These are phyloP conservation scores for Leguminivora glycinivorella DNA, from an alignment of 1,140 invertebrate genomes.

Conservation along the genomic window DNA sequence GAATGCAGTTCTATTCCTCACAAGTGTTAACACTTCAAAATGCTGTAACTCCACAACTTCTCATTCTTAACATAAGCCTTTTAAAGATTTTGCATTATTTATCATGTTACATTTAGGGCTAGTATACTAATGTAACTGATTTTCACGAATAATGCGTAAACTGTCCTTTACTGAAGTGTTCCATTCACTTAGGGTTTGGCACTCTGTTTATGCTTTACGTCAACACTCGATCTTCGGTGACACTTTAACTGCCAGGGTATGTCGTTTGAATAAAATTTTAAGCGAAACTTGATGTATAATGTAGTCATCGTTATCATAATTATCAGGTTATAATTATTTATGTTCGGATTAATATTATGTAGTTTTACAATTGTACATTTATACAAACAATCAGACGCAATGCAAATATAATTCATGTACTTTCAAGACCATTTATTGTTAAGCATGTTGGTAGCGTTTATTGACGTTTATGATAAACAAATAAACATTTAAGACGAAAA, in stretches of 20 bases:
- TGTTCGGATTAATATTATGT: too few relatives aligned
- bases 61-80: background rate
- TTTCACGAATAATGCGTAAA: constrained; percentile 20
- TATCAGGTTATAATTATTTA: too few relatives aligned
- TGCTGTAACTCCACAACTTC: background rate
- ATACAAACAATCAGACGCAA: too few relatives aligned
- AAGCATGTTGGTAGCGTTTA: too few relatives aligned
- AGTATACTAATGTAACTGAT: constrained; percentile 20
- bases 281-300: background rate
- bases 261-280: background rate
- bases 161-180: background rate
- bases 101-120: constrained; percentile 3
- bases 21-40: background rate
- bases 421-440: too few relatives aligned
- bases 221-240: constrained; percentile 6
- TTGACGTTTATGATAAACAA: too few relatives aligned
- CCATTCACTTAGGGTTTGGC: constrained; percentile 8
- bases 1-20: constrained; percentile 24
- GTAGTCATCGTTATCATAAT: background rate
- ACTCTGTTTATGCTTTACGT: constrained; percentile 1
- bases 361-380: too few relatives aligned
- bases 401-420: too few relatives aligned
- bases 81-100: background rate
- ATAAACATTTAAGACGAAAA: too few relatives aligned
- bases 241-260: background rate